These are phyloP conservation scores for Xenopus petersii DNA, from an alignment of 2,797 vertebrate genomes.

Conservation along the genomic window DNA sequence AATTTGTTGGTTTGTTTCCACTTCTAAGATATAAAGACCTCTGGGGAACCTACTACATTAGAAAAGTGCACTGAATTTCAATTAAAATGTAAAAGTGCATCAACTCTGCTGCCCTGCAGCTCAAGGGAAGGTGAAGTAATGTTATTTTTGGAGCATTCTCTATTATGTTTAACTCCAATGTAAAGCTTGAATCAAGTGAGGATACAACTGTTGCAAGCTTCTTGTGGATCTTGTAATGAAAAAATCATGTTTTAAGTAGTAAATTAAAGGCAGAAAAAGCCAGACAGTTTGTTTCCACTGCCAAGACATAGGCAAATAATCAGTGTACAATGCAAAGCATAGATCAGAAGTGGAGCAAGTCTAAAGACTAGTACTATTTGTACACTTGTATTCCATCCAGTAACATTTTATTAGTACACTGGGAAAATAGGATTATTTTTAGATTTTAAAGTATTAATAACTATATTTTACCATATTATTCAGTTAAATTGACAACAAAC, in stretches of 20 bases:
- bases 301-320: conserved; percentile 39
- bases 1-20: conserved; percentile 60
- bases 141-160: conserved; percentile 57
- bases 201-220: conserved; percentile 52
- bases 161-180: conserved; percentile 58
- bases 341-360: conserved; percentile 3
- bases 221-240: conserved; percentile 48
- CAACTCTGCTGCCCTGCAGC: conserved; percentile 51
- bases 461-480: conserved; percentile 4
- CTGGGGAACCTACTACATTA: conserved; percentile 52
- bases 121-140: conserved; percentile 57
- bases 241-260: conserved; percentile 49
- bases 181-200: conserved; percentile 51
- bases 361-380: background rate
- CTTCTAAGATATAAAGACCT: conserved; percentile 53
- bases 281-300: conserved; percentile 35
- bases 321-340: conserved; percentile 13
- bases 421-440: conserved; percentile 10
- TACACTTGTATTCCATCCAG: background rate
- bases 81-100: conserved; percentile 52
- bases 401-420: background rate
- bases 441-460: conserved; percentile 3
- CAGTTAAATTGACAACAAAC: background rate
- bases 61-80: conserved; percentile 55
- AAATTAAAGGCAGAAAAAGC: conserved; percentile 55